phyloP scores from a whole-genome alignment of 2,888 invertebrate species.

The Morpho helenor region DNA sequence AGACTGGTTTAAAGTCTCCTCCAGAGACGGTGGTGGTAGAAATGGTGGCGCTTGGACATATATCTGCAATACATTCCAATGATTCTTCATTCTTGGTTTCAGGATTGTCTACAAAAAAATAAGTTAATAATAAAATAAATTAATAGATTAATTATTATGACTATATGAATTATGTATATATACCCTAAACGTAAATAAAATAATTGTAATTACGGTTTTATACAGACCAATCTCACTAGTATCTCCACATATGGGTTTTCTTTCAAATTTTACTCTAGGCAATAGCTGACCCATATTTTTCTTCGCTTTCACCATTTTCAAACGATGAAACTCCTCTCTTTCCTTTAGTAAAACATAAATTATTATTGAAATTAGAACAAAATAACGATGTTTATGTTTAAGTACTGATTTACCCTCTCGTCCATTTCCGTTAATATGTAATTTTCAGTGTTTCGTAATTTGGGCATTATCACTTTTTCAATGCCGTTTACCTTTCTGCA shows the following conservation, averaged over 20 bases:
- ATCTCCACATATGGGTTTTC: constrained; percentile 27
- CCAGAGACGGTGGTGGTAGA: constrained; percentile 43
- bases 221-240: constrained; percentile 22
- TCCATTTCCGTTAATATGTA: constrained; percentile 71
- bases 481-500: constrained; percentile 72
- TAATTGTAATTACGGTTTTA: neutral
- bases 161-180: too few relatives aligned
- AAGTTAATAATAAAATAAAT: too few relatives aligned
- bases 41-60: constrained; percentile 32
- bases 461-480: constrained; percentile 71
- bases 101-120: constrained; percentile 24
- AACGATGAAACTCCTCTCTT: constrained; percentile 69
- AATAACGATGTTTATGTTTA: neutral
- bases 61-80: constrained; percentile 40
- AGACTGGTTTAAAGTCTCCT: constrained; percentile 49
- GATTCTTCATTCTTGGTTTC: constrained; percentile 28
- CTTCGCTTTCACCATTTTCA: constrained; percentile 73
- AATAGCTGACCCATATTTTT: constrained; percentile 46
- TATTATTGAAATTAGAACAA: neutral
- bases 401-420: constrained; percentile 53
- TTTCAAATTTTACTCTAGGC: constrained; percentile 29
- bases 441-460: constrained; percentile 61
- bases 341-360: constrained; percentile 43
- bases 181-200: too few relatives aligned
- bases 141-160: too few relatives aligned